Conservation (phyloP, 1,140 invertebrate genomes). For the Drosophila setifemur region DNA sequence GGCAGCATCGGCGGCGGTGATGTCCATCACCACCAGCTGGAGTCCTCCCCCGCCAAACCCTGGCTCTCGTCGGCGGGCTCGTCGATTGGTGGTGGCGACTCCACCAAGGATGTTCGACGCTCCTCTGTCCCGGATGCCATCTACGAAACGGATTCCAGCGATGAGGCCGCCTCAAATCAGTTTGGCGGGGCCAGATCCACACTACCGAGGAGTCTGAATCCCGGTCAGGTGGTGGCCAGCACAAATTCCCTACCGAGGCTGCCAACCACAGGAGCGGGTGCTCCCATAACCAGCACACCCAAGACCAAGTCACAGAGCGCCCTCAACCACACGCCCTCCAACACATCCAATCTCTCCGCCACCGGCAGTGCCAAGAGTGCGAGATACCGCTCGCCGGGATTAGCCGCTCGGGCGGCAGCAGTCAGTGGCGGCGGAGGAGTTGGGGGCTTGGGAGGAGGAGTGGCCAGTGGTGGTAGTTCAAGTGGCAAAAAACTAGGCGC, state of each 20-base stretch:
- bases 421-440: slow-evolving; percentile 77
- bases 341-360: too few relatives aligned
- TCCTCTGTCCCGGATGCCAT: slow-evolving; percentile 88
- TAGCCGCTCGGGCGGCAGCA: slow-evolving; percentile 81
- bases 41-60: slow-evolving; percentile 82
- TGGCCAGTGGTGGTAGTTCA: slow-evolving; percentile 6
- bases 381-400: slow-evolving; percentile 92
- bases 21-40: slow-evolving; percentile 84
- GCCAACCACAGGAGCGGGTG: slow-evolving; percentile 84
- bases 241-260: slow-evolving; percentile 90
- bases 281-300: slow-evolving; percentile 82
- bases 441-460: slow-evolving; percentile 54
- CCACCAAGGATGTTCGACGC: slow-evolving; percentile 81
- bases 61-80: slow-evolving; percentile 81
- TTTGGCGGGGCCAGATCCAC: slow-evolving; percentile 84
- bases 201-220: slow-evolving; percentile 86
- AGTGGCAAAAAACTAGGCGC: slow-evolving; percentile 87
- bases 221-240: slow-evolving; percentile 83
- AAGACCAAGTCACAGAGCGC: slow-evolving; percentile 89
- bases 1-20: slow-evolving; percentile 89
- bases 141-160: slow-evolving; percentile 86
- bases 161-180: slow-evolving; percentile 85
- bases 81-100: slow-evolving; percentile 52
- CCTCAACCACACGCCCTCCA: slow-evolving; percentile 83
- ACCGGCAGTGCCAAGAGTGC: slow-evolving; percentile 89